Evolutionary conservation across 2,797 vertebrate genomes (phyloP).

Genomic region (Myotis findleyi): DNA sequence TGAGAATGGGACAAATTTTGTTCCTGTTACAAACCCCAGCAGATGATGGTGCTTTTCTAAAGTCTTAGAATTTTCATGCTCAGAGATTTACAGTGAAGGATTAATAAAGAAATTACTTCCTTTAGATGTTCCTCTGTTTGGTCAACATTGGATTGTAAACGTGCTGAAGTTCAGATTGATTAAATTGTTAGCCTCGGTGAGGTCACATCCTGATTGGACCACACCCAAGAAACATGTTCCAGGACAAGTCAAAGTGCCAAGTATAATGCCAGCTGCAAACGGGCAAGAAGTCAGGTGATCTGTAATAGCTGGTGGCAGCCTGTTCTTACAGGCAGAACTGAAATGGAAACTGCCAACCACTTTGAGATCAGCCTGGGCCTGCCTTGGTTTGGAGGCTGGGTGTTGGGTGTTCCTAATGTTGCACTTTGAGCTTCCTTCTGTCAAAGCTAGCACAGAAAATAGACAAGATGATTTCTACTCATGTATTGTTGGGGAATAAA

Average conservation of each 20-base stretch:
- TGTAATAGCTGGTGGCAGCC: background rate
- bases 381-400: background rate
- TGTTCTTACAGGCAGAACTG: background rate
- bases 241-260: constrained; percentile 51
- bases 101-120: constrained; percentile 39
- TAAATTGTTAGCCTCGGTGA: constrained; percentile 49
- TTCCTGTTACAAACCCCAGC: background rate
- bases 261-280: background rate
- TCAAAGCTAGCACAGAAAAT: background rate
- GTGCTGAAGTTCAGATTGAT: background rate
- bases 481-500: background rate
- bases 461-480: background rate
- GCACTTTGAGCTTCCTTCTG: background rate
- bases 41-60: background rate
- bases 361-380: background rate
- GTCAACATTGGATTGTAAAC: constrained; percentile 34
- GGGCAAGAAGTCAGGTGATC: constrained; percentile 29
- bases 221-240: constrained; percentile 24
- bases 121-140: background rate
- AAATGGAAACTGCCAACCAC: background rate
- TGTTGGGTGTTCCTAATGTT: background rate
- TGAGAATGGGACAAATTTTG: background rate
- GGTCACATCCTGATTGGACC: constrained; percentile 27
- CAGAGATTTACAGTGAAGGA: background rate
- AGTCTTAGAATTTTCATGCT: constrained; percentile 22